Conservation (phyloP, 2,888 invertebrate species). For the Epinotia nisella region DNA sequence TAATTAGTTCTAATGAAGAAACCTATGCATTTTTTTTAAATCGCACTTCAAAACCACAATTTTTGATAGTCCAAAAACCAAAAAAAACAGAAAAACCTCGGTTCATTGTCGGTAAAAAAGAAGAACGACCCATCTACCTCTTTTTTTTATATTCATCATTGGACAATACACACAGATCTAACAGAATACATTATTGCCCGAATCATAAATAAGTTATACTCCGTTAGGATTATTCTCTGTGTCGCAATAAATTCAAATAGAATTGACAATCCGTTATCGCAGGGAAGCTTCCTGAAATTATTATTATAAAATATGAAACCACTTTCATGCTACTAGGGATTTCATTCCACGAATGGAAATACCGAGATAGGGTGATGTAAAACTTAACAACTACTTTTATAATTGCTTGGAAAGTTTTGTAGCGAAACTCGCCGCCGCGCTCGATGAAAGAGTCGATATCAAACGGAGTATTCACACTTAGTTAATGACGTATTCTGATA, state of each 20-base stretch:
- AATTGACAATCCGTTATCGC: conserved; percentile 29
- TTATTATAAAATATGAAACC: conserved; percentile 49
- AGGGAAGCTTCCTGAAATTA: conserved; percentile 27
- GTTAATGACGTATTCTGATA: too few relatives aligned
- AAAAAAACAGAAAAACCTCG: too few relatives aligned
- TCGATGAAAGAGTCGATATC: conserved; percentile 63
- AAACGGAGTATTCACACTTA: conserved; percentile 54
- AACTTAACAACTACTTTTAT: conserved; percentile 77
- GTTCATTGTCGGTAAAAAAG: too few relatives aligned
- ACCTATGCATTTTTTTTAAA: too few relatives aligned
- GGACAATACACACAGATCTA: background rate
- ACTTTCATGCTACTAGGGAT: conserved; percentile 66
- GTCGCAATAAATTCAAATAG: conserved; percentile 39
- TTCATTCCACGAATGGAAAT: conserved; percentile 68
- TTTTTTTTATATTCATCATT: too few relatives aligned
- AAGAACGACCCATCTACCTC: too few relatives aligned
- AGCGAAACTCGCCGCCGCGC: conserved; percentile 32
- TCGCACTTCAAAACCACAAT: too few relatives aligned
- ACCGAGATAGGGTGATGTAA: conserved; percentile 64
- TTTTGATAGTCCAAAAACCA: too few relatives aligned
- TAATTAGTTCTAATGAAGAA: too few relatives aligned
- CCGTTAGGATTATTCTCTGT: conserved; percentile 26
- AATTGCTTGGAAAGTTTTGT: conserved; percentile 73
- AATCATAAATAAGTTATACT: conserved; percentile 28
- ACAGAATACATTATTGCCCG: conserved; percentile 9